phyloP scores from a whole-genome alignment of 1,140 invertebrate genomes.

The Drosophila grimshawi region DNA sequence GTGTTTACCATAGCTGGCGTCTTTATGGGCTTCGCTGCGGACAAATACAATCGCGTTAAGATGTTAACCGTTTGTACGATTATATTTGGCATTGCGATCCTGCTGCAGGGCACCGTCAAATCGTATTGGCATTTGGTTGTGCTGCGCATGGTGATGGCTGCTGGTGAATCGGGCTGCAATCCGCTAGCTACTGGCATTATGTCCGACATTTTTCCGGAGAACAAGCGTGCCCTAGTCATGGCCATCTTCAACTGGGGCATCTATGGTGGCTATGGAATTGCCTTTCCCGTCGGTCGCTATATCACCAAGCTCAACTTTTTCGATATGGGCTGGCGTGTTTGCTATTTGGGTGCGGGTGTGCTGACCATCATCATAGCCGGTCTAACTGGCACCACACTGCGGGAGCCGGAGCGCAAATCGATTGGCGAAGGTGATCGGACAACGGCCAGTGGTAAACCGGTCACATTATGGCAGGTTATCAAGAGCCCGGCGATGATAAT shows the following conservation, averaged over 20 bases:
- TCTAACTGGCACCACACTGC: conserved; percentile 90
- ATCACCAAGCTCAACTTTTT: conserved; percentile 91
- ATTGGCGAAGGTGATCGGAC: conserved; percentile 88
- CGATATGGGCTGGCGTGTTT: conserved; percentile 93
- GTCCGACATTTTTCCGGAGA: conserved; percentile 93
- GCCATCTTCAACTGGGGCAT: conserved; percentile 98
- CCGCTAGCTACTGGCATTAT: conserved; percentile 93
- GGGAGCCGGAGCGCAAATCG: conserved; percentile 90
- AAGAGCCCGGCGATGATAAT: conserved; percentile 91
- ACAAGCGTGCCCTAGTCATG: conserved; percentile 93
- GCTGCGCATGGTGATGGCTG: conserved; percentile 93
- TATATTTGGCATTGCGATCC: conserved; percentile 92
- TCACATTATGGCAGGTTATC: conserved; percentile 90
- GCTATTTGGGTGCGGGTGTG: conserved; percentile 93
- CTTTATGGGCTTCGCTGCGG: conserved; percentile 93
- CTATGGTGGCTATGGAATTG: conserved; percentile 96
- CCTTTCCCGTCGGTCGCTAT: conserved; percentile 95
- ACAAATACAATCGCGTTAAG: conserved; percentile 91
- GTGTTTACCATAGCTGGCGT: conserved; percentile 95
- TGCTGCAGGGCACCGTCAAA: conserved; percentile 92
- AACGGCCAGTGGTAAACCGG: conserved; percentile 84
- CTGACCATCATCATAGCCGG: conserved; percentile 91
- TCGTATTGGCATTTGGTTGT: conserved; percentile 96
- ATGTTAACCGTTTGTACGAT: conserved; percentile 91
- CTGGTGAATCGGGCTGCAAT: conserved; percentile 95